Percentiles rank a stretch among this genome's conserved stretches.
Conservation (phyloP, 1,140 invertebrate species). For the Pseudachorutes palmiensis region DNA sequence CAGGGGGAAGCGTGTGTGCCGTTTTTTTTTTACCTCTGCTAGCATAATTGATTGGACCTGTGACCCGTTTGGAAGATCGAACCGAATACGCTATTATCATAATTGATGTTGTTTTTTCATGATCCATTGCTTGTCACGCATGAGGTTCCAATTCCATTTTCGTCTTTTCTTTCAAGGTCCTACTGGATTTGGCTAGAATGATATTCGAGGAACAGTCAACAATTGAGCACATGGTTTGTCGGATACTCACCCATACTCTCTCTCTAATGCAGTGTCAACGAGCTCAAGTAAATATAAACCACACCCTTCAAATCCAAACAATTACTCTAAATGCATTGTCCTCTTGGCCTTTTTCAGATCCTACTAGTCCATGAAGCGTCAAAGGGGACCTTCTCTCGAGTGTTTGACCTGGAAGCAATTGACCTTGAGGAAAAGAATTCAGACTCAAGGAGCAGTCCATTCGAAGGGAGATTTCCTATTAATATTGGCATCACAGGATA, state of each 20-base stretch:
- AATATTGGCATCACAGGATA: constrained; percentile 92
- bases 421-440: constrained; percentile 65
- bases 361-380: constrained; percentile 78
- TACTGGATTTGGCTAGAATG: constrained; percentile 86
- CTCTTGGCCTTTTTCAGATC: constrained; percentile 50
- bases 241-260: constrained; percentile 89
- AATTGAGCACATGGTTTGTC: constrained; percentile 86
- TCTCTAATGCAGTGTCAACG: constrained; percentile 87
- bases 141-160: not conserved
- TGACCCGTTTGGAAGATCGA: no score
- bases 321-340: not conserved
- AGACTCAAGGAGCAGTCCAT: constrained; percentile 66
- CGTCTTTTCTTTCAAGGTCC: constrained; percentile 51
- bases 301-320: not conserved
- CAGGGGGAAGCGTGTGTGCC: no score
- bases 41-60: no score
- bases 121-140: not conserved
- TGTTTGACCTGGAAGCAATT: constrained; percentile 81
- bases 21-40: no score
- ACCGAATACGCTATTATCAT: not conserved
- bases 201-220: constrained; percentile 96
- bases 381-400: constrained; percentile 77
- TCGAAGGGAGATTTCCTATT: constrained; percentile 88
- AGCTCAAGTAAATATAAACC: constrained; percentile 59
- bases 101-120: not conserved